Evolutionary conservation across 1,140 invertebrate genomes (phyloP).

Genomic region (Drosophila murphyi): DNA sequence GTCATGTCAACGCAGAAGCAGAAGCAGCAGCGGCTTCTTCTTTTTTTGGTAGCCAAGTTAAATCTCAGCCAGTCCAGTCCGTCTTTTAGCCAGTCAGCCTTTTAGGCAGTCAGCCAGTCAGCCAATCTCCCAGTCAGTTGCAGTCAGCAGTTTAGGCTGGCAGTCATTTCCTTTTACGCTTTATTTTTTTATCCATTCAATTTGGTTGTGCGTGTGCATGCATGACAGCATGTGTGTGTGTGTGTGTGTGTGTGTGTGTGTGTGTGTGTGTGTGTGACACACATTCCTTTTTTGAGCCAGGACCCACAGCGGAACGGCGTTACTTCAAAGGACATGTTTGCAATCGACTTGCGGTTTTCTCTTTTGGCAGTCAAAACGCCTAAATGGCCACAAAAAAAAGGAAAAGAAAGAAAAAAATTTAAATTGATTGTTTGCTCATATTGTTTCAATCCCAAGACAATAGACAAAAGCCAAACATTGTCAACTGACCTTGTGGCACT

Average conservation of each 20-base stretch:
- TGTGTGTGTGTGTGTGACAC: conserved; percentile 56
- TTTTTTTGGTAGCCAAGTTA: conserved; percentile 27
- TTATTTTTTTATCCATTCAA: conserved; percentile 30
- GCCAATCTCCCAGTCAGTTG: not conserved
- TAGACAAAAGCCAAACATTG: conserved; percentile 25
- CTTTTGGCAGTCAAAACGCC: conserved; percentile 25
- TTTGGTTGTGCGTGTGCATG: conserved; percentile 33
- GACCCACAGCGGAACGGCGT: conserved; percentile 45
- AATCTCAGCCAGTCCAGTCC: conserved; percentile 29
- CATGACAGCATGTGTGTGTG: not conserved
- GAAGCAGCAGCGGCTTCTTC: not conserved
- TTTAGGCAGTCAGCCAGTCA: conserved; percentile 5
- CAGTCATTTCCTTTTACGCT: conserved; percentile 74
- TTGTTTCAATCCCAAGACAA: conserved; percentile 28
- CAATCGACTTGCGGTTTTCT: conserved; percentile 20
- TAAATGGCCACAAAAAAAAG: conserved; percentile 19
- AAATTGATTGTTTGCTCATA: conserved; percentile 2
- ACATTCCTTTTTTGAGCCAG: conserved; percentile 54
- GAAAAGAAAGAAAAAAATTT: not conserved
- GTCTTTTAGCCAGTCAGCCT: conserved; percentile 10
- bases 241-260: conserved; percentile 38
- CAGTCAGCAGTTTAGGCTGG: conserved; percentile 36
- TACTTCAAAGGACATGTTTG: conserved; percentile 71
- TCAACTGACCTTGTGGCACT: conserved; percentile 23
- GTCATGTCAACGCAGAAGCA: conserved; percentile 43